Base-by-base conservation (phyloP, 1,140 invertebrate species). In the Drosophila novamexicana region DNA sequence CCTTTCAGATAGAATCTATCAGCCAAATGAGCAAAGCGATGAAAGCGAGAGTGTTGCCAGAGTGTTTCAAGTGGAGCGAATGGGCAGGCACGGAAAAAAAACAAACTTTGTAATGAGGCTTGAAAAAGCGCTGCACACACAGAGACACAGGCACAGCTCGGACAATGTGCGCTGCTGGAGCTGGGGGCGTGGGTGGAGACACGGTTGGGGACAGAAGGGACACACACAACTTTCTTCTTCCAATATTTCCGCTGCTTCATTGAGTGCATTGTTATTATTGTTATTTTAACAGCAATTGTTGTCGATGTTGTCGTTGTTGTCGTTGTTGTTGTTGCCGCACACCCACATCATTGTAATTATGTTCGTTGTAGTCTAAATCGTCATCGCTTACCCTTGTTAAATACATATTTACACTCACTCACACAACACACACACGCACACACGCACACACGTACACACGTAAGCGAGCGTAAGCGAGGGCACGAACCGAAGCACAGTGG, bases 41-140 rank as follows among this genome's bases (percentile, higher is more conserved):
- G 80, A 88, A 88, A 88, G 85, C 85, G 81, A 88, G 84, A 88
- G 68, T 63, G 67, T 2, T 66, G 84, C 80, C 80, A 89, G 84
- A 88, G 68, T 53, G 66, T 1, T 58, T 66, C 53, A 63, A 69
- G 29, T 58, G 32, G 22, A 56, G 22, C 50, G 34, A 57, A 47
- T 53, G 65, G 49, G 12, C 44, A 39, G 42, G 40, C 10, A 65
- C 4, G 29, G 14, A 9, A 44, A 50, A 50, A 36, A 39, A 16
- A 75, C 29, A 12, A 2, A 58, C 50, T 67, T 65, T 65, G 75
- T 75, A 75, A 68, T 80, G 52, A 70, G 53, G 80, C 45, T 72
- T 67, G 32, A 73, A 44, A 77, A 65, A 74, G 40, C 39, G 18
- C 18, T 18, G 18, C 18, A 49, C 18, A 54, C 39, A 36, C 37